Percentiles rank a stretch among this genome's conserved stretches.
Conservation (phyloP, 2,797 vertebrate species). For the Enteromius thamalakanensis region DNA sequence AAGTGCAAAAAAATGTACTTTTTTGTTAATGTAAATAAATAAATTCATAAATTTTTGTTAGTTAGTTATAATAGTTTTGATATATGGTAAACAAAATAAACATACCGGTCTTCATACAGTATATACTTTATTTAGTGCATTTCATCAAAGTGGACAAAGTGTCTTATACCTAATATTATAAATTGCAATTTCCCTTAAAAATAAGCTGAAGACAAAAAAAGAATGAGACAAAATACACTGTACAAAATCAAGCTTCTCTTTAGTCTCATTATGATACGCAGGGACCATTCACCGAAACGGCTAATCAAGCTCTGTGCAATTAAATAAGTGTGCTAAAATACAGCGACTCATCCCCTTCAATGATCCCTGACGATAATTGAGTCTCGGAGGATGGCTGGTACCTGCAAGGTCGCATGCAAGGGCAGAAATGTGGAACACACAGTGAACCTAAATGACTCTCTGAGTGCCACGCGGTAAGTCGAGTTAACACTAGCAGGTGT, state of each 20-base stretch:
- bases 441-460: constrained; percentile 21
- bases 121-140: constrained; percentile 27
- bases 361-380: constrained; percentile 41
- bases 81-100: too few relatives aligned
- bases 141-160: not conserved
- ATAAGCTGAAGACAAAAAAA: not conserved
- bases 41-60: too few relatives aligned
- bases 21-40: too few relatives aligned
- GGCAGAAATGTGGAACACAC: not conserved
- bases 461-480: not conserved
- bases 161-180: constrained; percentile 8
- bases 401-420: not conserved
- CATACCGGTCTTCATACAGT: not conserved
- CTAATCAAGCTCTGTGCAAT: constrained; percentile 48
- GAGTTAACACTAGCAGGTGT: constrained; percentile 24
- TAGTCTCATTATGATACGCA: constrained; percentile 23
- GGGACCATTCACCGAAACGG: constrained; percentile 46
- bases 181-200: constrained; percentile 7
- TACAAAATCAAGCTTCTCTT: not conserved
- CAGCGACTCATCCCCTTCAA: not conserved
- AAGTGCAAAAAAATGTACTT: too few relatives aligned
- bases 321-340: constrained; percentile 43
- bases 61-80: too few relatives aligned
- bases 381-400: constrained; percentile 12
- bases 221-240: not conserved